phyloP scores from a whole-genome alignment of 2,797 vertebrate genomes.

The Eidolon dupreanum region DNA sequence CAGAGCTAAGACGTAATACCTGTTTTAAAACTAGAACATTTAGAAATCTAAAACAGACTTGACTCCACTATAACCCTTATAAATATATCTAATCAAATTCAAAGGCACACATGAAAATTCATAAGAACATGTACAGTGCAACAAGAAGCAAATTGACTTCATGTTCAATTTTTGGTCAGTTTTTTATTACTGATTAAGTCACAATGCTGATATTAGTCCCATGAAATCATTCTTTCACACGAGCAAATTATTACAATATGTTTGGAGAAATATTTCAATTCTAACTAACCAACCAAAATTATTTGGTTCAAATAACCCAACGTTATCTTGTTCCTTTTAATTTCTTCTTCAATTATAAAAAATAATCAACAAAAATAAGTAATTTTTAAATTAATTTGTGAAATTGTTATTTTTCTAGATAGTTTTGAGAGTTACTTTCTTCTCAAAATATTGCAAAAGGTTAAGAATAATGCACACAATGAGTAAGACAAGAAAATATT shows the following conservation, averaged over 20 bases:
- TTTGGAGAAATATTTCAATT: background rate
- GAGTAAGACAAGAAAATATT: background rate
- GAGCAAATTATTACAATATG: background rate
- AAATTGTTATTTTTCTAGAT: background rate
- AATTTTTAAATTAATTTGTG: background rate
- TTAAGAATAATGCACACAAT: background rate
- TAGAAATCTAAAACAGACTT: background rate
- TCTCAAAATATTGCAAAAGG: background rate
- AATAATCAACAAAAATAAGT: background rate
- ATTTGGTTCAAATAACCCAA: background rate
- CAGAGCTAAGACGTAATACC: background rate
- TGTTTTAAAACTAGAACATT: background rate
- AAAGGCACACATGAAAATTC: background rate
- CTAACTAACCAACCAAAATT: background rate
- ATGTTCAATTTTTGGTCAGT: background rate
- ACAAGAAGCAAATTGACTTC: background rate
- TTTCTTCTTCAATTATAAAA: background rate
- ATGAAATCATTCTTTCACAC: background rate
- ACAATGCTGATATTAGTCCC: background rate
- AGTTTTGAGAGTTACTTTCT: background rate
- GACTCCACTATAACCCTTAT: background rate
- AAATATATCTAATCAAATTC: background rate
- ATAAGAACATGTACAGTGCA: background rate
- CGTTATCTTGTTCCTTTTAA: background rate
- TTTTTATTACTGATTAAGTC: background rate